Percentiles rank a stretch among this genome's conserved stretches.
phyloP scores from a whole-genome alignment of 2,888 invertebrate genomes.

The Perdita meconis region DNA sequence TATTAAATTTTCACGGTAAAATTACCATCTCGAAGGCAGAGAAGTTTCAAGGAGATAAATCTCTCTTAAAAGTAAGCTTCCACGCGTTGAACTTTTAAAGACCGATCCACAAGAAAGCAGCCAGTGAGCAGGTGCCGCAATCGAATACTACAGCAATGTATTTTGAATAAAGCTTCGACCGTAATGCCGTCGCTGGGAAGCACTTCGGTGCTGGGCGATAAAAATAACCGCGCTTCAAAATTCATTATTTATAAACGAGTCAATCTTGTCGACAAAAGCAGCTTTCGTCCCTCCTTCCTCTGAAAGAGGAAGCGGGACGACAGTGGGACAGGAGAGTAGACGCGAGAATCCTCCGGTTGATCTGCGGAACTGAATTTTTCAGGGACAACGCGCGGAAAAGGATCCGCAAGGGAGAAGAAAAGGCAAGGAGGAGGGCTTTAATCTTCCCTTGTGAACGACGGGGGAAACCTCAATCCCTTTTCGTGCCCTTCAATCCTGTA shows the following conservation, averaged over 20 bases:
- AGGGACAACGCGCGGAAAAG: constrained; percentile 38
- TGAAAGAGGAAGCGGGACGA: constrained; percentile 21
- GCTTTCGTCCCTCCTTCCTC: too few species aligned
- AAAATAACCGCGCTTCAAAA: constrained; percentile 23
- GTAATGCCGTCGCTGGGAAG: too few species aligned
- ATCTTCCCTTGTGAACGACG: constrained; percentile 63
- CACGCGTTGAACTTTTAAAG: too few species aligned
- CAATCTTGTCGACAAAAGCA: constrained; percentile 53
- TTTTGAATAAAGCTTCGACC: too few species aligned
- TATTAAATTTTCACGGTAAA: too few species aligned
- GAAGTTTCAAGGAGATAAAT: too few species aligned
- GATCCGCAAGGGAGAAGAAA: constrained; percentile 1
- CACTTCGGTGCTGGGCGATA: constrained; percentile 28
- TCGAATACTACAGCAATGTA: too few species aligned
- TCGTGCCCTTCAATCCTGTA: constrained; percentile 65
- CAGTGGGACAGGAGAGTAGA: constrained; percentile 19
- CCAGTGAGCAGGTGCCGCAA: too few species aligned
- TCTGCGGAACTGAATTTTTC: constrained; percentile 53
- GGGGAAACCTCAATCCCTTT: constrained; percentile 64
- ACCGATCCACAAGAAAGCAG: too few species aligned
- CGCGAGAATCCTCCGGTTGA: constrained; percentile 37
- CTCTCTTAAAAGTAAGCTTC: too few species aligned
- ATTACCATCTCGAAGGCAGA: too few species aligned
- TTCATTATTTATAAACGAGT: constrained; percentile 59
- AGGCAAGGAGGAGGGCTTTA: constrained; percentile 53